Base-by-base conservation (phyloP, 2,888 invertebrate genomes). In the Mythimna impura region DNA sequence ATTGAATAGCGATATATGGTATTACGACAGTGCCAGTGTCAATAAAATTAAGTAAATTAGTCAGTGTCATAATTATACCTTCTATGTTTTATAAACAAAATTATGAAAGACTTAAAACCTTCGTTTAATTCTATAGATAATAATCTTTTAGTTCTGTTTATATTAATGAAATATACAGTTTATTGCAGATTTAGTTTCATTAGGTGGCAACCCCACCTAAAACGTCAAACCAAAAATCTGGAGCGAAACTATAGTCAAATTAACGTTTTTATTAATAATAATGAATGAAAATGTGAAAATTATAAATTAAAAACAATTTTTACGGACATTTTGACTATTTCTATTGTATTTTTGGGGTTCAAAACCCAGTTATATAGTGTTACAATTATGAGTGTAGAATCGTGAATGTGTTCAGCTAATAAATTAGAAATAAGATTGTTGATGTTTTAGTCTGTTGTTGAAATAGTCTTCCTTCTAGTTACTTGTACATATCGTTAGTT, bases 221-320 rank as follows among this genome's bases (percentile, higher is more conserved):
- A 92, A 93, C 82, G 95, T 95, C 96, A 95, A 93, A 93, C 64
- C 69, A 71, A 78, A 71, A 92, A 93, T 89, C 90, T 91, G 92
- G 93, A 94, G 94, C 94, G 94, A 95, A 94, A 94, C 91, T 89
- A 91, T 89, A 90, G 89, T 88, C 85, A 88, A 85, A 85, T 86
- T 81, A 80, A 78, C 87, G 86, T 84, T 88, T 91, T 91, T 92
- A 92, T 78, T 85, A 85, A 66, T 78, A 85, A 93, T 95, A 89
- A 94, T 95, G 95, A 95, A 95, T 95, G 95, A 94, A 95, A 94
- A 90, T 85, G 89, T 85, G 81, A 76, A 79, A 66, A 80, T 86
- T 83, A 87, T 89, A 76, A 85, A 87, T 85, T 73, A 86, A 83
- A 89, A 89, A 74, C 65, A 52, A 73, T 80, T 84, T 82, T 73